Evolutionary conservation across 2,113 vertebrate genomes (phyloP).

Genomic region (Prionailurus bengalensis): DNA sequence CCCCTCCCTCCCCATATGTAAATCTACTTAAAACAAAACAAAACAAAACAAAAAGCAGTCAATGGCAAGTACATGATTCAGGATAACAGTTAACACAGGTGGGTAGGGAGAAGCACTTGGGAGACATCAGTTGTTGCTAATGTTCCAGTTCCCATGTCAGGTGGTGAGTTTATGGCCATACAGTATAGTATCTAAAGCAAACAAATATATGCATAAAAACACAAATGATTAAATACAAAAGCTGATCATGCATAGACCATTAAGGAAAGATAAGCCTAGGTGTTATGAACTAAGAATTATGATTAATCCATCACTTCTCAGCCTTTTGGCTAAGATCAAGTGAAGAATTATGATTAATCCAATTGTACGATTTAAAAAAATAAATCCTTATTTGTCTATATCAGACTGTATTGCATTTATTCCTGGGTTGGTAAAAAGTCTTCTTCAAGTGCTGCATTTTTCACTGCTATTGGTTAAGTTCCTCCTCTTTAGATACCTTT

Average conservation of each 20-base stretch:
- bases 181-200: slow-evolving; percentile 14
- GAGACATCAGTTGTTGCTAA: not conserved
- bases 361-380: not conserved
- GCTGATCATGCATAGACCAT: not conserved
- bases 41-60: not conserved
- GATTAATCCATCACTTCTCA: not conserved
- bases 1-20: accelerated
- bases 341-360: not conserved
- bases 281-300: not conserved
- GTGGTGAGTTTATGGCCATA: not conserved
- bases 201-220: not conserved
- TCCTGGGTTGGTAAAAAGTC: not conserved
- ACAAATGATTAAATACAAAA: not conserved
- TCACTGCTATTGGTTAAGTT: not conserved
- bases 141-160: not conserved
- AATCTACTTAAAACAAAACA: not conserved
- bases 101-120: not conserved
- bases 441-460: not conserved
- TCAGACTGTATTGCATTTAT: not conserved
- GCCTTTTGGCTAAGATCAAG: no score
- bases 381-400: not conserved
- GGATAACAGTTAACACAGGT: not conserved
- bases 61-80: not conserved
- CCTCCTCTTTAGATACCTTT: slow-evolving; percentile 5
- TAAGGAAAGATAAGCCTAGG: not conserved